Evolutionary conservation across 2,888 invertebrate genomes (phyloP).

Genomic region (Ligdia adustata): DNA sequence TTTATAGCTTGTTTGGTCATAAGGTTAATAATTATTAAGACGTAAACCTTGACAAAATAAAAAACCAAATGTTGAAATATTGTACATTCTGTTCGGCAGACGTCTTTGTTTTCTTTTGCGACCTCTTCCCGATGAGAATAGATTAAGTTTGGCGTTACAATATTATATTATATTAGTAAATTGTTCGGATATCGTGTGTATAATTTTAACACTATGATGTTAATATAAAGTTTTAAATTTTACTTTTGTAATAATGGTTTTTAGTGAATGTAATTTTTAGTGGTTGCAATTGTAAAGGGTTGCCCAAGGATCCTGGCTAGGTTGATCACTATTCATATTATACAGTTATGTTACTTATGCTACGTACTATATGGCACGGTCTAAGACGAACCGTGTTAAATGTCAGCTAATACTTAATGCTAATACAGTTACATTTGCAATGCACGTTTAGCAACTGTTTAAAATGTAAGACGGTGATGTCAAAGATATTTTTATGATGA

Average conservation of each 20-base stretch:
- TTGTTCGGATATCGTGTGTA: too few relatives aligned
- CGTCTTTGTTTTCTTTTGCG: too few relatives aligned
- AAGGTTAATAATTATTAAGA: not conserved
- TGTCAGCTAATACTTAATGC: conserved; percentile 29
- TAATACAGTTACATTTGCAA: conserved; percentile 19
- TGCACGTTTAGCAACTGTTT: conserved; percentile 15
- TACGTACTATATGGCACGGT: conserved; percentile 4
- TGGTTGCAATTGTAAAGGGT: too few relatives aligned
- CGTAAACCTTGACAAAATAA: conserved; percentile 1
- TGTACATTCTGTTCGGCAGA: not conserved
- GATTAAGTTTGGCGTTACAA: too few relatives aligned
- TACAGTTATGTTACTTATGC: conserved; percentile 10
- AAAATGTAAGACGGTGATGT: not conserved
- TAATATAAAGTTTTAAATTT: too few relatives aligned
- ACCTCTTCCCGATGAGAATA: not conserved
- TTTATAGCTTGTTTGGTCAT: not conserved
- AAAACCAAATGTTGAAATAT: not conserved
- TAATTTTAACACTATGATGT: too few relatives aligned
- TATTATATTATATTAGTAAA: too few relatives aligned
- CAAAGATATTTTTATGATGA: not conserved
- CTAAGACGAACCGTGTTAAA: conserved; percentile 16
- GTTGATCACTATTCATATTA: conserved; percentile 8
- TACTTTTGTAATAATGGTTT: too few relatives aligned
- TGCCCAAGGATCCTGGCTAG: conserved; percentile 5
- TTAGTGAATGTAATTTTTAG: too few relatives aligned